A percentile compares a stretch with the other conserved stretches of the same genome.
Conservation (phyloP, 2,888 invertebrate genomes). For the Macrosoma leucophasiata region DNA sequence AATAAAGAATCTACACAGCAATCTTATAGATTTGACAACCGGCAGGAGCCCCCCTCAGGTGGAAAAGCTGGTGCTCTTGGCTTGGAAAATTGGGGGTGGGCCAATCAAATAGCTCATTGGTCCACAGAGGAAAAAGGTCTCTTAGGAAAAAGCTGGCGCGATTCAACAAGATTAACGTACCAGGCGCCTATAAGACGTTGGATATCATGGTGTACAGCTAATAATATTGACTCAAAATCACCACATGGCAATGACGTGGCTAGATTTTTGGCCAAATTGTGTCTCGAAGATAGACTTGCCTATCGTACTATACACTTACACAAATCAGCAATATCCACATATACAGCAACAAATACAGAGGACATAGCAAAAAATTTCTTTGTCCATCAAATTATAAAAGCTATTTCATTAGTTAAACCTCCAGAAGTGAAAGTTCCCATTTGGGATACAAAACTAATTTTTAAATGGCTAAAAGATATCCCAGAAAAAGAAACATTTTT, state of each 20-base stretch:
- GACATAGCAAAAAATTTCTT: conserved; percentile 4
- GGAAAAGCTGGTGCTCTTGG: conserved; percentile 14
- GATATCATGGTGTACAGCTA: conserved; percentile 10
- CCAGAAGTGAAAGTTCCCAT: not conserved
- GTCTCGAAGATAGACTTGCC: not conserved
- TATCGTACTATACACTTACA: not conserved
- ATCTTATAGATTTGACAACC: conserved; percentile 18
- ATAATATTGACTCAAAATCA: conserved; percentile 2
- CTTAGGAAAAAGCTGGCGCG: conserved; percentile 22
- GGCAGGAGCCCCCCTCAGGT: conserved; percentile 14
- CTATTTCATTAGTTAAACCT: conserved; percentile 2
- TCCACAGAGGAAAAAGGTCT: conserved; percentile 14
- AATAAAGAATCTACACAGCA: conserved; percentile 12
- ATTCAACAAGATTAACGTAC: conserved; percentile 24
- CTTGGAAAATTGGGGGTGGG: conserved; percentile 28
- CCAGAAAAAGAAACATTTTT: not conserved
- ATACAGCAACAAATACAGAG: not conserved
- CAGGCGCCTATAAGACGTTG: conserved; percentile 16
- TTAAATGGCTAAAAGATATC: conserved; percentile 2
- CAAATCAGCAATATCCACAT: not conserved
- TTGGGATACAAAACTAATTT: conserved; percentile 5
- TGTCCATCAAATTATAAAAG: conserved; percentile 3
- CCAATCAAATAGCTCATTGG: conserved; percentile 16
- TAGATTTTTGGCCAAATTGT: conserved; percentile 9
- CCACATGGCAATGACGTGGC: conserved; percentile 4